Conservation (phyloP, 2,113 vertebrate species). For the Ceyx cyanopectus region DNA sequence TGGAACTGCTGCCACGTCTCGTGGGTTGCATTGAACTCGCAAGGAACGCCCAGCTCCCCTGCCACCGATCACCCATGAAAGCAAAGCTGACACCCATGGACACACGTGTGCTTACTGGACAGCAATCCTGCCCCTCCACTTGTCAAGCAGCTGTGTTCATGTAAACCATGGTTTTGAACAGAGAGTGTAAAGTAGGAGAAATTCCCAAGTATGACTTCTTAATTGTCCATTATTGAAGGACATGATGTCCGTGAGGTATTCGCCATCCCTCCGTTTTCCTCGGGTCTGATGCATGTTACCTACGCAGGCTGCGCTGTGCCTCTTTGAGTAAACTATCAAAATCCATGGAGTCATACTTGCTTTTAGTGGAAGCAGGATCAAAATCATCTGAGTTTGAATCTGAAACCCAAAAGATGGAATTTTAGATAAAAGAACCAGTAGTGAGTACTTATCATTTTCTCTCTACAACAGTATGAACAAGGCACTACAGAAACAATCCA, state of each 20-base stretch:
- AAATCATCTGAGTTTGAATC: constrained; percentile 98
- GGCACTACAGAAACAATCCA: neutral
- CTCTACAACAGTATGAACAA: accelerated
- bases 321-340: constrained; percentile 99
- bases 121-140: constrained; percentile 75
- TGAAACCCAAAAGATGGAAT: constrained; percentile 71
- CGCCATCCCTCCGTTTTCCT: constrained; percentile 74
- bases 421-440: neutral
- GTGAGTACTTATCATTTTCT: neutral
- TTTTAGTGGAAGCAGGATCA: constrained; percentile 98
- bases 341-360: constrained; percentile 99
- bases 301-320: constrained; percentile 96
- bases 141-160: constrained; percentile 94
- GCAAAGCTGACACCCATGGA: constrained; percentile 77
- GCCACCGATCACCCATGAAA: constrained; percentile 60
- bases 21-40: constrained; percentile 61
- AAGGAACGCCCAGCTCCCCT: constrained; percentile 41
- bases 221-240: constrained; percentile 86
- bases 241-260: constrained; percentile 85
- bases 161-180: constrained; percentile 94
- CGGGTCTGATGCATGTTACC: constrained; percentile 86
- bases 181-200: constrained; percentile 90
- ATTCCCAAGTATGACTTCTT: constrained; percentile 81
- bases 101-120: constrained; percentile 71
- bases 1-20: constrained; percentile 81